phyloP scores from a whole-genome alignment of 2,113 vertebrate genomes.

The Gavia stellata region DNA sequence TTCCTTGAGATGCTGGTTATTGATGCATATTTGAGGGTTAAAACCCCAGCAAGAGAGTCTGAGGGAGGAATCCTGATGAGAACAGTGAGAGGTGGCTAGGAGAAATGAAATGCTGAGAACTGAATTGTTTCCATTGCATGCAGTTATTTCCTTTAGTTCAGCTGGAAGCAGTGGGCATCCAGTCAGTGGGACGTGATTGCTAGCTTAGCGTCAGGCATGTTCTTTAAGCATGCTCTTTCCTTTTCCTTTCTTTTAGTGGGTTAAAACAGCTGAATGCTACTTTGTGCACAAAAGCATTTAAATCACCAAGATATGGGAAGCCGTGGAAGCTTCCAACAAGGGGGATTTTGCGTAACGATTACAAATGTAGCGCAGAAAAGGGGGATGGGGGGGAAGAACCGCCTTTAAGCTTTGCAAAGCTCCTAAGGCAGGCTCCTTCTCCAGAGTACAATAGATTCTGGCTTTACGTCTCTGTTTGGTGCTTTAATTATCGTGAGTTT shows the following conservation, averaged over 20 bases:
- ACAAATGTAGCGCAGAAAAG: neutral
- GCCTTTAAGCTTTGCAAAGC: neutral
- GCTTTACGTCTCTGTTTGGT: neutral
- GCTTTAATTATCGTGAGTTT: neutral
- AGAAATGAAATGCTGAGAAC: neutral
- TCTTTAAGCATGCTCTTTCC: neutral
- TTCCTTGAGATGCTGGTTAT: neutral
- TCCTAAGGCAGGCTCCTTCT: neutral
- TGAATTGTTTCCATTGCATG: neutral
- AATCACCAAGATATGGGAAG: neutral
- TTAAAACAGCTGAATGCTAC: neutral
- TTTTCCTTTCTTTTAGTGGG: neutral
- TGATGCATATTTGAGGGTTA: neutral
- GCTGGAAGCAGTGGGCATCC: conserved; percentile 41
- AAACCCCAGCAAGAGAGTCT: neutral
- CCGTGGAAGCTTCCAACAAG: neutral
- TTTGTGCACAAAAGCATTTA: neutral
- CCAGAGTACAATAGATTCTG: neutral
- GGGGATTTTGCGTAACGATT: neutral
- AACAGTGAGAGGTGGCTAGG: conserved; percentile 33
- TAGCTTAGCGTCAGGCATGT: neutral
- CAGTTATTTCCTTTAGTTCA: conserved; percentile 6
- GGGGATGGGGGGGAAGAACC: neutral
- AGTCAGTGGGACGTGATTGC: conserved; percentile 51
- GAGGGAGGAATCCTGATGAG: conserved; percentile 53